Conservation (phyloP, 2,113 vertebrate species). For the Peromyscus maniculatus region DNA sequence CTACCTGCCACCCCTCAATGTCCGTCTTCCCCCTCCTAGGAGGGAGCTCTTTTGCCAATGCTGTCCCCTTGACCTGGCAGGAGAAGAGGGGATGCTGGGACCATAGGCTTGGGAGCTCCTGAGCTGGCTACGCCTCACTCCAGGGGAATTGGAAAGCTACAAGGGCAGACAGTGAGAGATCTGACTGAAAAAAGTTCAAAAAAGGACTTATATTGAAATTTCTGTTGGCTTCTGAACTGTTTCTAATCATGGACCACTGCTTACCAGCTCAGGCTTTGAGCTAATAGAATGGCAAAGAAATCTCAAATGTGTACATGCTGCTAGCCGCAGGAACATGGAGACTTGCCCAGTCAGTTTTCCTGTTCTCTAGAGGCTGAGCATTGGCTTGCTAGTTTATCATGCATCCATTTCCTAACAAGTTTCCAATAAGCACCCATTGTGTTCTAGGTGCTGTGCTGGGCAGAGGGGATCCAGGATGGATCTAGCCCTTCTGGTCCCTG, state of each 20-base stretch:
- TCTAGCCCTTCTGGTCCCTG: too few relatives aligned
- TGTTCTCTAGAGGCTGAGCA: neutral
- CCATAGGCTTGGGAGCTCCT: neutral
- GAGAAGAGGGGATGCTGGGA: neutral
- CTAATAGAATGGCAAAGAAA: neutral
- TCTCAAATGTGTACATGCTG: neutral
- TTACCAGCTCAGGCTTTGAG: neutral
- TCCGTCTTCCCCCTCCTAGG: neutral
- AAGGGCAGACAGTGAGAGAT: neutral
- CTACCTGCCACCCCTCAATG: neutral
- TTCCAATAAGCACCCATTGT: neutral
- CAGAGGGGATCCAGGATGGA: neutral
- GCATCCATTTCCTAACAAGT: neutral
- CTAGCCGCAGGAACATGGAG: neutral
- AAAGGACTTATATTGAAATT: conserved; percentile 5
- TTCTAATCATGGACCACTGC: neutral
- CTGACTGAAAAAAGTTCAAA: neutral
- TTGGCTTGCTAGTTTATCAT: neutral
- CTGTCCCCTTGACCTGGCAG: neutral
- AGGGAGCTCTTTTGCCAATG: neutral
- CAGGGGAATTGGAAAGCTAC: neutral
- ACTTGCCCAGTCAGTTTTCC: neutral
- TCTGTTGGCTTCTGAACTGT: neutral
- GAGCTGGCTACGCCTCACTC: neutral
- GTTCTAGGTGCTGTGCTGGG: neutral